Evolutionary conservation across 2,113 vertebrate genomes (phyloP), one percentile per base, ranked within the genome.

Genomic region (Boleophthalmus pectinirostris): DNA sequence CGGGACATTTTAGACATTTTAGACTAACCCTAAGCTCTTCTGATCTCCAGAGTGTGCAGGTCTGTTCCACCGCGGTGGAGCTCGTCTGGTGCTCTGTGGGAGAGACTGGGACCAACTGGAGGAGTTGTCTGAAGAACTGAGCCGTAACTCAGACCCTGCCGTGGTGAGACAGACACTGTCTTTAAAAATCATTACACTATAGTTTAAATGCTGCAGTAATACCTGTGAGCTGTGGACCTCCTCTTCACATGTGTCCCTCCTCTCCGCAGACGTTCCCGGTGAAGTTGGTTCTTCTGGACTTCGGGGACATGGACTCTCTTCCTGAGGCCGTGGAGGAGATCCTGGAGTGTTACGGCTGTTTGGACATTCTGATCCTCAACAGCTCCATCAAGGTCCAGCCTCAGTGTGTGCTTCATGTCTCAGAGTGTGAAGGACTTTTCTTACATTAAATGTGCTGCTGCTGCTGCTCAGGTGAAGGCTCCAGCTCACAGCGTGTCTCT

Each of bases 321-420:
- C 89, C 89, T 0, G 96, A 96, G 11, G 94, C 94, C 5, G 90
- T 95, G 0, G 94, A 85, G 43, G 96, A 99, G 79, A 92, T 98
- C 66, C 76, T 96, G 80, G 95, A 95, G 33, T 97, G 96, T 77
- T 99, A 97, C 0, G 96, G 97, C 63, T 97, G 95, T 53, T 91
- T 98, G 88, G 97, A 99, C 54, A 75, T 97, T 6, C 88, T 98
- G n/a, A 93, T 99, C 87, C 93, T 97, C 82, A 99, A 98, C 9
- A 94, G 94, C 84, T 97, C 96, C 0, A 80, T 97, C 92, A 99
- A 97, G 84, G 87, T 96, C 71, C 49, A 51, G 15, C 4, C 18
- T 51, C 18, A 20, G 8, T 21, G 20, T 54, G 1, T 12, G 21
- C 21, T 12, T 23, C n/a, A 23, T 3, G 21, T 23, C 20, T 16